Base-by-base conservation (phyloP, 1,140 invertebrate genomes). In the Drosophila setifemur region DNA sequence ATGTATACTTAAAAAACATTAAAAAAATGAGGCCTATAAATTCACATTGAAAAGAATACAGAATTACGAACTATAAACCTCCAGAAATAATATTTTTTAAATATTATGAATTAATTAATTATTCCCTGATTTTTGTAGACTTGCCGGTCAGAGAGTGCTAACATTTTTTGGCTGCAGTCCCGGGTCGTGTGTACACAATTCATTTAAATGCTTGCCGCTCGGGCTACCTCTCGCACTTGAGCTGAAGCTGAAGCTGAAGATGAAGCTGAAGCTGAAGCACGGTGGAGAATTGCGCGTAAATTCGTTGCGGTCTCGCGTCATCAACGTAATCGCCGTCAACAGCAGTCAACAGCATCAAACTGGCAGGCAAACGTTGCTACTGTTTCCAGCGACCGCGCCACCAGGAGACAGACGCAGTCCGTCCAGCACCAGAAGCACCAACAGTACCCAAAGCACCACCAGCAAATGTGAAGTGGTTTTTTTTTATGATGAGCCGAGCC, bases 271-370 rank as follows among this genome's bases (percentile, higher is more conserved):
- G 63, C 55, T 61, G 54, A 43, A 72, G 73, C 50, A 71, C 73
- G 76, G 53, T 66, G 76, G 74, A 86, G 81, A 86, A 86, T 86
- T 86, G 81, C 81, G 81, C 81, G 81, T 86, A 86, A 86, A 86
- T 86, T 86, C 75, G 81, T 86, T 86, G 81, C 81, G 81, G 81
- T 86, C 76, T 75, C 81, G 81, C 74, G 81, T 86, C 81, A 86
- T 86, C 81, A 86, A 86, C 81, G 72, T 86, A 86, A 86, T 86
- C 81, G 75, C 81, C 81, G 81, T 85, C 79, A 85, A 85, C 79
- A 75, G 79, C 79, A 83, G 75, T 85, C 79, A 86, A 86, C 79
- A 79, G 73, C 81, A 85, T 85, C 75, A 85, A 85, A 85, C 81
- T 86, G 81, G 67, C 81, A 86, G 57, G 72, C 68, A 76, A 79